Evolutionary conservation across 2,888 invertebrate genomes (phyloP).

Genomic region (Endomychus coccineus): DNA sequence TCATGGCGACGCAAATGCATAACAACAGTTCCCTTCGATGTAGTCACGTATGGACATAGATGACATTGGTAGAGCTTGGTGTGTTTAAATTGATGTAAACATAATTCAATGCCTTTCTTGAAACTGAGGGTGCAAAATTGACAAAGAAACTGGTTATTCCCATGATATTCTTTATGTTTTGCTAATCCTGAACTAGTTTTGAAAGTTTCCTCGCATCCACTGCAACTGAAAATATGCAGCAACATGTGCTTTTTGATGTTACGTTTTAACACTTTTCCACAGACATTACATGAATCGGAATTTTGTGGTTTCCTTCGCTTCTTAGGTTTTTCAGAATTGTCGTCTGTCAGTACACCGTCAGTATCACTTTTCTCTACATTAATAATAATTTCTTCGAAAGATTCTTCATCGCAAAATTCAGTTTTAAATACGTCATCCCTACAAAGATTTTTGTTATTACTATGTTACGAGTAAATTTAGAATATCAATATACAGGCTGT

Average conservation of each 20-base stretch:
- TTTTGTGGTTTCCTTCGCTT: neutral
- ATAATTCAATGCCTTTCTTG: constrained; percentile 24
- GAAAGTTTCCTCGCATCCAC: constrained; percentile 19
- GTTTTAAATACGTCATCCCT: too few species aligned
- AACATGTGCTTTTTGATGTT: neutral
- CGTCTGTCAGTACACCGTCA: neutral
- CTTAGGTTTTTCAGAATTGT: neutral
- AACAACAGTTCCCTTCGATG: constrained; percentile 22
- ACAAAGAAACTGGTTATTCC: constrained; percentile 27
- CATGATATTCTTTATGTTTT: constrained; percentile 28
- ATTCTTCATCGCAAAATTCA: too few species aligned
- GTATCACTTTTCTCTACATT: neutral
- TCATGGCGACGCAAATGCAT: constrained; percentile 28
- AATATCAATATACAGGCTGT: too few species aligned
- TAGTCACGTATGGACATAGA: constrained; percentile 24
- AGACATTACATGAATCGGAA: constrained; percentile 15
- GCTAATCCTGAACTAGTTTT: constrained; percentile 22
- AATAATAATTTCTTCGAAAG: neutral
- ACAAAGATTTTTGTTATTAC: too few species aligned
- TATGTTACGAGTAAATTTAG: too few species aligned
- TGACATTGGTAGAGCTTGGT: constrained; percentile 24
- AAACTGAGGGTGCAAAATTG: constrained; percentile 26
- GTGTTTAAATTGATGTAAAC: constrained; percentile 25
- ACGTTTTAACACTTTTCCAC: constrained; percentile 17
- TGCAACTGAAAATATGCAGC: constrained; percentile 17